Conservation (phyloP, 2,888 invertebrate genomes). For the Drosophila gaucha region DNA sequence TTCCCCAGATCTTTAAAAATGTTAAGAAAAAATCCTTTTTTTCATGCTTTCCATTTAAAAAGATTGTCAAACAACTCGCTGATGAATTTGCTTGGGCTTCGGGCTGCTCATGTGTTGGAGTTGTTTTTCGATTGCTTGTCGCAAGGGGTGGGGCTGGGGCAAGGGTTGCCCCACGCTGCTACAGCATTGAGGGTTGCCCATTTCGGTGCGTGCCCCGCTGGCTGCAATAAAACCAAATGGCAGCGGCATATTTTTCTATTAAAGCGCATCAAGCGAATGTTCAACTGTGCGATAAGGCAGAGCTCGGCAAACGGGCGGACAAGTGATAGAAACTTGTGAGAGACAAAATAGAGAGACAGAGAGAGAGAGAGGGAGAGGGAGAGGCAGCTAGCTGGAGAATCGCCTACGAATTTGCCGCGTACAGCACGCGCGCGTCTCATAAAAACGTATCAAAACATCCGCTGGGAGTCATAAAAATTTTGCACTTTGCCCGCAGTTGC, state of each 20-base stretch:
- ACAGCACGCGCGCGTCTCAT: slow-evolving; percentile 80
- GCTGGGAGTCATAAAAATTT: slow-evolving; percentile 80
- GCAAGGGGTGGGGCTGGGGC: not conserved
- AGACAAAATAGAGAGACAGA: not conserved
- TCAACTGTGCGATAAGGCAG: slow-evolving; percentile 50
- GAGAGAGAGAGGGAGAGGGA: not conserved
- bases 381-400: slow-evolving; percentile 24
- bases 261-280: slow-evolving; percentile 58
- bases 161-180: slow-evolving; percentile 1
- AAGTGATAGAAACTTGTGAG: not conserved
- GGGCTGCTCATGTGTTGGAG: not conserved
- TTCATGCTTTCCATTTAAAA: too few relatives aligned
- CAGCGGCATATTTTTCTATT: slow-evolving; percentile 70
- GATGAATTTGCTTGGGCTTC: too few relatives aligned
- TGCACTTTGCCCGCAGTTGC: slow-evolving; percentile 70
- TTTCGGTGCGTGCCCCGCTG: slow-evolving; percentile 25
- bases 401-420: slow-evolving; percentile 67
- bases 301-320: not conserved
- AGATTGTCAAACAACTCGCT: not conserved
- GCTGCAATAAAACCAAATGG: slow-evolving; percentile 64
- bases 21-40: too few relatives aligned
- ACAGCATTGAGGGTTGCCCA: not conserved
- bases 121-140: not conserved
- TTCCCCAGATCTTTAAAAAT: too few relatives aligned
- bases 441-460: slow-evolving; percentile 81